A percentile compares a stretch with the other conserved stretches of the same genome.
phyloP scores from a whole-genome alignment of 2,888 invertebrate genomes.

The Andrena trimmerana region DNA sequence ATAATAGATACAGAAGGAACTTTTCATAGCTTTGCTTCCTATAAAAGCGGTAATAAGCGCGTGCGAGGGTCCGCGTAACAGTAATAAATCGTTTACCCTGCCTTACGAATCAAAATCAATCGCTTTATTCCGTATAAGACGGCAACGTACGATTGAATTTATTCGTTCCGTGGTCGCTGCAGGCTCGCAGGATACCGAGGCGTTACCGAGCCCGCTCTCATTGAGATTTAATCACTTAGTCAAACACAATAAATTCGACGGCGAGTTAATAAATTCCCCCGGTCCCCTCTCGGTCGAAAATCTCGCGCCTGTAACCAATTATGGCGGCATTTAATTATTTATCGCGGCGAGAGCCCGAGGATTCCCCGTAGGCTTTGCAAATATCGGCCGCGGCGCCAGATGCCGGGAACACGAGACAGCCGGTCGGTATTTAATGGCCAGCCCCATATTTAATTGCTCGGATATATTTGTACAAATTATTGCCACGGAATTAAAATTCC shows the following conservation, averaged over 20 bases:
- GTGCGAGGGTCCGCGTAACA: neutral
- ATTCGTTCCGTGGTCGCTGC: constrained; percentile 24
- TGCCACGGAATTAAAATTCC: constrained; percentile 57
- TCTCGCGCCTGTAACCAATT: constrained; percentile 59
- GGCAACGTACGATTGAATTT: constrained; percentile 28
- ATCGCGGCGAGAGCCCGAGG: constrained; percentile 46
- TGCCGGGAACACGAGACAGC: constrained; percentile 44
- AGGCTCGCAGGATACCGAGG: neutral
- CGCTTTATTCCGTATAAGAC: constrained; percentile 36
- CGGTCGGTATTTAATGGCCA: constrained; percentile 49
- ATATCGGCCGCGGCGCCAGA: constrained; percentile 58
- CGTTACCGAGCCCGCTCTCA: constrained; percentile 37
- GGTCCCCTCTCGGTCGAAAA: constrained; percentile 33
- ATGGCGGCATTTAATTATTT: constrained; percentile 59
- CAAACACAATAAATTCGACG: constrained; percentile 51
- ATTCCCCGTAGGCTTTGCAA: constrained; percentile 64
- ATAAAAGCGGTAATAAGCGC: neutral
- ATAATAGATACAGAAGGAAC: neutral
- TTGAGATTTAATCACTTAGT: constrained; percentile 55
- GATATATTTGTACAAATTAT: constrained; percentile 56
- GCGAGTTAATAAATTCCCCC: constrained; percentile 51
- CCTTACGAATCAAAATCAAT: constrained; percentile 42
- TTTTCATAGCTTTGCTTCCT: neutral
- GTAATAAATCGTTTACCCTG: neutral
- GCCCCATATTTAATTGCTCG: constrained; percentile 58